phyloP scores from a whole-genome alignment of 37 sponge, comb jelly and placozoan species.

The Corticium candelabrum region DNA sequence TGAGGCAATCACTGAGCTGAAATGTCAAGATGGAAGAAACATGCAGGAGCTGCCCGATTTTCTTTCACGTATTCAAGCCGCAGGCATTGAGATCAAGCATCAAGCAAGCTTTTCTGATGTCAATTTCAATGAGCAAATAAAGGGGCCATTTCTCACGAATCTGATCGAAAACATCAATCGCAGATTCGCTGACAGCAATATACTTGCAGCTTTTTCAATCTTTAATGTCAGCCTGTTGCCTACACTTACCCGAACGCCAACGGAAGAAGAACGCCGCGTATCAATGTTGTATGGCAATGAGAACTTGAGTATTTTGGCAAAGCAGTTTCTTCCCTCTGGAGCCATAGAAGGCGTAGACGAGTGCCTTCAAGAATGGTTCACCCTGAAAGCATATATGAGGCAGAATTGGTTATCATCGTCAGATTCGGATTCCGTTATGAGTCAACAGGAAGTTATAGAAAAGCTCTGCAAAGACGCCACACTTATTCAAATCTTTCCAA shows the following conservation, averaged over 20 bases:
- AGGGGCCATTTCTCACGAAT: not conserved
- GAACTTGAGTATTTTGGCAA: not conserved
- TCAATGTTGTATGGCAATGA: not conserved
- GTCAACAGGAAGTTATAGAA: constrained; percentile 1
- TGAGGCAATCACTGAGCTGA: constrained; percentile 2
- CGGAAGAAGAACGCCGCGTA: not conserved
- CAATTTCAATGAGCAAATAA: not conserved
- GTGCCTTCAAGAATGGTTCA: constrained; percentile 5
- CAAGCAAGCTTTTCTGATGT: not conserved
- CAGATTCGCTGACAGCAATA: not conserved
- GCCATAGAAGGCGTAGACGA: constrained; percentile 5
- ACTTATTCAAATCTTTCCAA: not conserved
- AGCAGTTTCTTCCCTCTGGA: constrained; percentile 7
- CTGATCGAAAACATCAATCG: not conserved
- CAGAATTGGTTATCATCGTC: not conserved
- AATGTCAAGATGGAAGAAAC: not conserved
- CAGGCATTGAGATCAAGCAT: constrained; percentile 1
- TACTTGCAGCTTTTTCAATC: constrained; percentile 3
- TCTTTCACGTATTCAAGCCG: not conserved
- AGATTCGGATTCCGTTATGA: constrained; percentile 1
- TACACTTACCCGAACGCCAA: not conserved
- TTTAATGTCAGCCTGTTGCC: constrained; percentile 2
- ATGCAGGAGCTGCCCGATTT: constrained; percentile 2
- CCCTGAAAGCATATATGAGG: constrained; percentile 5
- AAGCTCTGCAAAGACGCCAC: not conserved